These are phyloP conservation scores for Heliocidaris tuberculata DNA, from an alignment of 35 echinoderm and acorn worm species.

Conservation along the genomic window DNA sequence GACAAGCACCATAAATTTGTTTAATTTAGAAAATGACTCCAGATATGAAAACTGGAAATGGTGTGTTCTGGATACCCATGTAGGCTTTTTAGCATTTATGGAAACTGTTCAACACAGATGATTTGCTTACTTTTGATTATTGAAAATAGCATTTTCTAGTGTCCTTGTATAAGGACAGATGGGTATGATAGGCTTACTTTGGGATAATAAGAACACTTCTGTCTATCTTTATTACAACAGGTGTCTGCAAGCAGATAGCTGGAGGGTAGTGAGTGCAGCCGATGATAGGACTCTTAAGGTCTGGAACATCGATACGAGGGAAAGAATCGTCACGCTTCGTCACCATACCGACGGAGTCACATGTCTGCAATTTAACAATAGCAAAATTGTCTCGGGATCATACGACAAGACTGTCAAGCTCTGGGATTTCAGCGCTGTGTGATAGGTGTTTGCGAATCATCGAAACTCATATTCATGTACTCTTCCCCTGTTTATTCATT, in stretches of 20 bases:
- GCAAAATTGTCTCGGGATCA: conserved; percentile 94
- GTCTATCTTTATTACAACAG: conserved; percentile 30
- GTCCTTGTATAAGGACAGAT: too few relatives aligned
- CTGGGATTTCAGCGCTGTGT: conserved; percentile 91
- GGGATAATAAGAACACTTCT: neutral
- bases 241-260: conserved; percentile 88
- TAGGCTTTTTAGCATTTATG: too few relatives aligned
- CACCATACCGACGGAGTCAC: conserved; percentile 95
- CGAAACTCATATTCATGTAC: neutral
- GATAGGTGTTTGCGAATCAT: neutral
- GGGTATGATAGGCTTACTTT: too few relatives aligned
- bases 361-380: conserved; percentile 94
- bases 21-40: too few relatives aligned
- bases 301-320: conserved; percentile 92
- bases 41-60: too few relatives aligned
- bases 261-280: conserved; percentile 88
- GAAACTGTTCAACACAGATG: too few relatives aligned
- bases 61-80: too few relatives aligned
- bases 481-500: neutral
- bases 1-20: too few relatives aligned
- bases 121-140: too few relatives aligned
- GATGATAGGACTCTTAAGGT: conserved; percentile 96
- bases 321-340: conserved; percentile 82
- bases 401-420: conserved; percentile 96
- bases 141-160: too few relatives aligned